A percentile compares a stretch with the other conserved stretches of the same genome.
Evolutionary conservation across 1,140 invertebrate species (phyloP).

Genomic region (Platyscapa corneri): DNA sequence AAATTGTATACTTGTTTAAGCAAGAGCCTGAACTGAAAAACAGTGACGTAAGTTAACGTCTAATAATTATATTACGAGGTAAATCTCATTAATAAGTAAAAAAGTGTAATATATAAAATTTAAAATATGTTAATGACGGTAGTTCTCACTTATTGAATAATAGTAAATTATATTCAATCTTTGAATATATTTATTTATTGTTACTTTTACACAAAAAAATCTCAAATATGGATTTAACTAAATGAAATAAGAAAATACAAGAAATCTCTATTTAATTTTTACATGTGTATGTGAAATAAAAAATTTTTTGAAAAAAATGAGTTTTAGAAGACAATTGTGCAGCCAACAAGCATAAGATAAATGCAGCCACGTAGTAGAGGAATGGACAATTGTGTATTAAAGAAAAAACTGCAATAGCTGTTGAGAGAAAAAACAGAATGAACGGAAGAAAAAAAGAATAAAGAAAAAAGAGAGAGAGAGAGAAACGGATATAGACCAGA

Average conservation of each 20-base stretch:
- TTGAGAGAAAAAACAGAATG: neutral
- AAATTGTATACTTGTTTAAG: too few relatives aligned
- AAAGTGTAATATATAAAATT: too few relatives aligned
- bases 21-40: too few relatives aligned
- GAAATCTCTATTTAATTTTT: neutral
- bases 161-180: too few relatives aligned
- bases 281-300: neutral
- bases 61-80: too few relatives aligned
- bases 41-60: too few relatives aligned
- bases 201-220: too few relatives aligned
- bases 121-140: too few relatives aligned
- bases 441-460: slow-evolving; percentile 18
- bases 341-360: neutral
- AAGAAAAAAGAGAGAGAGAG: neutral
- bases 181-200: too few relatives aligned
- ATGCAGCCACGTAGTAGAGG: neutral
- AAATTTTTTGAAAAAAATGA: neutral
- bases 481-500: neutral
- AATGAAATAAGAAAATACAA: neutral
- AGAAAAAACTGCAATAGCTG: neutral
- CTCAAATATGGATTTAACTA: too few relatives aligned
- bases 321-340: neutral
- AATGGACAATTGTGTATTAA: neutral
- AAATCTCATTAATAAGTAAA: too few relatives aligned
- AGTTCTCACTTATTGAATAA: too few relatives aligned